Evolutionary conservation across 2,888 invertebrate genomes (phyloP).

Genomic region (Drosophila paramelanica): DNA sequence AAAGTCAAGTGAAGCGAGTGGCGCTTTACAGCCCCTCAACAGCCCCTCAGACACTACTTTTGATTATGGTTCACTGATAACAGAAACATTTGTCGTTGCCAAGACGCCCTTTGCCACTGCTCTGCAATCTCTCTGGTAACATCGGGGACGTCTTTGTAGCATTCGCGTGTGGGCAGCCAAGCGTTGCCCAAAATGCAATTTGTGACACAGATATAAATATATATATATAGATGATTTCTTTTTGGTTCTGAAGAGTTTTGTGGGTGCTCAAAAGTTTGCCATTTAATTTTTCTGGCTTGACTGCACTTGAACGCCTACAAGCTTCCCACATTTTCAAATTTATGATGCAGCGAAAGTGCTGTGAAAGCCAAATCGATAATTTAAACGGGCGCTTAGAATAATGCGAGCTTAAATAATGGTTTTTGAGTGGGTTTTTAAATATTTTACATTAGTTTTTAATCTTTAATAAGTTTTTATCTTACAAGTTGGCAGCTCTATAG

Average conservation of each 20-base stretch:
- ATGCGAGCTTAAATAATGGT: not conserved
- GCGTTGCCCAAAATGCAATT: conserved; percentile 55
- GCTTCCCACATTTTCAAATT: conserved; percentile 29
- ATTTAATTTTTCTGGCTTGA: conserved; percentile 54
- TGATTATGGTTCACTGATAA: conserved; percentile 61
- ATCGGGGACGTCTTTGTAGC: conserved; percentile 7
- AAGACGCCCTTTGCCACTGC: conserved; percentile 14
- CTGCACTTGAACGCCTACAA: conserved; percentile 59
- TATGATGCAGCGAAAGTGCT: conserved; percentile 49
- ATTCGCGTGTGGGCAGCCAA: conserved; percentile 39
- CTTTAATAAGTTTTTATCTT: not conserved
- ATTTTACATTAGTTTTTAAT: not conserved
- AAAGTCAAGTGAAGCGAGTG: conserved; percentile 66
- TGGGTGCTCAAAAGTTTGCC: conserved; percentile 43
- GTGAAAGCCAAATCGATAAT: conserved; percentile 25
- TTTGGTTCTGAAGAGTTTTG: conserved; percentile 11
- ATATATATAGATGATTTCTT: not conserved
- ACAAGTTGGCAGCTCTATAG: not conserved
- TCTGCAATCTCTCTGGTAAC: conserved; percentile 6
- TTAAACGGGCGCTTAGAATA: conserved; percentile 14
- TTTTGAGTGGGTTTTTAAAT: conserved; percentile 2
- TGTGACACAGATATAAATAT: conserved; percentile 26
- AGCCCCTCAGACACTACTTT: conserved; percentile 11
- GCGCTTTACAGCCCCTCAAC: not conserved
- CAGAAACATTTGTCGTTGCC: conserved; percentile 57